Evolutionary conservation across 92 coral and sea anemone species (phyloP), one percentile per base, ranked within the genome.

Genomic region (Umimayanthus chanpuru): DNA sequence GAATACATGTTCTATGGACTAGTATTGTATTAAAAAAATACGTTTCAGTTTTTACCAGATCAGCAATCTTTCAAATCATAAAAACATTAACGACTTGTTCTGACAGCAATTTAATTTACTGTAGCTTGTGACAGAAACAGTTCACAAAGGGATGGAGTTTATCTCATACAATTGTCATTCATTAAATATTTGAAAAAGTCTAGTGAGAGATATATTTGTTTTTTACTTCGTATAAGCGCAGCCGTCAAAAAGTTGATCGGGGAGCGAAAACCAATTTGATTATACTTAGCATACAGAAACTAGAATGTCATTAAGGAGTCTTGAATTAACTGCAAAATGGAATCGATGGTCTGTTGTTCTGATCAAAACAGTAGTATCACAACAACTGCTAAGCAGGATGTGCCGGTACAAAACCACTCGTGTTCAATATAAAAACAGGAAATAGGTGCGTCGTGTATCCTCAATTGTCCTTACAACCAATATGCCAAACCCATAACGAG

Each of bases 371-470:
- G 77, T 20, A 73, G 16, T 29, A 73, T 73, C 82, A 77, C 21
- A 77, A 26, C 12, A 43, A 28, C 70, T 38, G 26, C 56, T 81
- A 21, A 36, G 44, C 76, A 82, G 86, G 86, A 39, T 41, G 41
- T 29, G 44, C 18, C 1, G 73, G 66, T 25, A 66, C 77, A 50
- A 61, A 79, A 79, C 53, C 67, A 79, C 82, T 79, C 47, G 56
- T 49, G 4, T 50, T 79, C 67, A 29, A 25, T 79, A 53, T 43
- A 55, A 68, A 68, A 82, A 82, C 86, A 82, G 86, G 86, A 82
- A 82, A 82, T 82, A 82, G 77, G 86, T 77, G 86, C 77, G 86
- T 82, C 86, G 49, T 67, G 47, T 79, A 12, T 49, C 15, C 11
- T 25, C 53, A 79, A 79, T 53, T 79, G 82, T 79, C 82, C 82